phyloP scores from a whole-genome alignment of 37 sponge, comb jelly and placozoan genomes.

The Geodia barretti region DNA sequence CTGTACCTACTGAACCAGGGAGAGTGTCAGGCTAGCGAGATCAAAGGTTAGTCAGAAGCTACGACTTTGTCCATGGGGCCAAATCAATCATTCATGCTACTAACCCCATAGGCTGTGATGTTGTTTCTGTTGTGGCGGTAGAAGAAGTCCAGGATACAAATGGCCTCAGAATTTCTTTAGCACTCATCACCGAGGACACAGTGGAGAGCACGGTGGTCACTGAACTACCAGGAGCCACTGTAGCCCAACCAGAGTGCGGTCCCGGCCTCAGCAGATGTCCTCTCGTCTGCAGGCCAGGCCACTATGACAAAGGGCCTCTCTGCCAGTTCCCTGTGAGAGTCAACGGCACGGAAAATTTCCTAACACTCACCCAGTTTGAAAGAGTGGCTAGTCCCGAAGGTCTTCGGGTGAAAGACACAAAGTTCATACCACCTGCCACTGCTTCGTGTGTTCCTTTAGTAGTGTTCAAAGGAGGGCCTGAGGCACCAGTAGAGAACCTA shows the following conservation, averaged over 20 bases:
- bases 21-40: too few relatives aligned
- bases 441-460: neutral
- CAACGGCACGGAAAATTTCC: neutral
- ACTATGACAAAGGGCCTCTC: neutral
- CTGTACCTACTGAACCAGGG: too few relatives aligned
- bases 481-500: neutral
- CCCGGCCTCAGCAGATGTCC: neutral
- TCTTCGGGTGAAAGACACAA: neutral
- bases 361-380: neutral
- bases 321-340: neutral
- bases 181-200: neutral
- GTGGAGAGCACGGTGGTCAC: neutral
- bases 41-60: too few relatives aligned
- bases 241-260: neutral
- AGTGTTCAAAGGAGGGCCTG: neutral
- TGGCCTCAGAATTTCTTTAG: too few relatives aligned
- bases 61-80: too few relatives aligned
- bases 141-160: too few relatives aligned
- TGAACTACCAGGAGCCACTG: neutral
- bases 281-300: neutral
- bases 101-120: too few relatives aligned
- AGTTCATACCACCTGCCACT: neutral
- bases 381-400: neutral
- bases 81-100: too few relatives aligned
- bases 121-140: too few relatives aligned